Conservation (phyloP, 2,797 vertebrate species). For the Neosilurus hyrtlii region DNA sequence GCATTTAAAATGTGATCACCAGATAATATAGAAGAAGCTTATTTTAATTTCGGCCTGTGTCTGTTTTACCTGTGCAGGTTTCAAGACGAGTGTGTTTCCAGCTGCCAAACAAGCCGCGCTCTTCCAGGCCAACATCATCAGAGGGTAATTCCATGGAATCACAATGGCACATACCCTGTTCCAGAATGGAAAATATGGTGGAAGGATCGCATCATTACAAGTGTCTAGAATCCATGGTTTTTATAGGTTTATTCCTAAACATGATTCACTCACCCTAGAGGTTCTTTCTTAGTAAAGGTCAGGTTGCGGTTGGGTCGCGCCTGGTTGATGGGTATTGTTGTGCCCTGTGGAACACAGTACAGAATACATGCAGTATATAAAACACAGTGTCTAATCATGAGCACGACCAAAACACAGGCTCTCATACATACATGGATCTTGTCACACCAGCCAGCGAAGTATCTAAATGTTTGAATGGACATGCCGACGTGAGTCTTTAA, state of each 20-base stretch:
- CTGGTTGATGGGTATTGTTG: slow-evolving; percentile 97
- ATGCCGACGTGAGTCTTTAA: slow-evolving; percentile 90
- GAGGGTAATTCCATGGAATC: slow-evolving; percentile 96
- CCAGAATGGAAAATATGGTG: slow-evolving; percentile 19
- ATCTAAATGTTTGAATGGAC: slow-evolving; percentile 89
- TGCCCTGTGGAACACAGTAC: slow-evolving; percentile 75
- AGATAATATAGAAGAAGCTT: neutral
- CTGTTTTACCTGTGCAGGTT: slow-evolving; percentile 88
- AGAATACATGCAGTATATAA: neutral
- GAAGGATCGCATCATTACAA: too few species aligned
- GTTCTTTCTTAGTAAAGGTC: slow-evolving; percentile 93
- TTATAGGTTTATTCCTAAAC: neutral
- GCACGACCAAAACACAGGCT: neutral
- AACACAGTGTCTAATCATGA: neutral
- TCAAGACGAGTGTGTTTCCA: slow-evolving; percentile 92
- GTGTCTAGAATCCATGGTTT: too few species aligned
- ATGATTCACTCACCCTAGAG: slow-evolving; percentile 78
- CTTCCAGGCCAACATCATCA: slow-evolving; percentile 99
- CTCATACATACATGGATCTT: slow-evolving; percentile 81
- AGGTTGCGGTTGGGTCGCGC: slow-evolving; percentile 93
- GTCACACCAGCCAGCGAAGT: slow-evolving; percentile 91
- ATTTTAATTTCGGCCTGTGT: neutral
- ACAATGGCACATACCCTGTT: slow-evolving; percentile 92
- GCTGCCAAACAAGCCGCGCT: slow-evolving; percentile 92
- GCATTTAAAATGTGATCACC: neutral